Evolutionary conservation across 2,797 vertebrate genomes (phyloP), one percentile per base, ranked within the genome.

Genomic region (Chelon labrosus): DNA sequence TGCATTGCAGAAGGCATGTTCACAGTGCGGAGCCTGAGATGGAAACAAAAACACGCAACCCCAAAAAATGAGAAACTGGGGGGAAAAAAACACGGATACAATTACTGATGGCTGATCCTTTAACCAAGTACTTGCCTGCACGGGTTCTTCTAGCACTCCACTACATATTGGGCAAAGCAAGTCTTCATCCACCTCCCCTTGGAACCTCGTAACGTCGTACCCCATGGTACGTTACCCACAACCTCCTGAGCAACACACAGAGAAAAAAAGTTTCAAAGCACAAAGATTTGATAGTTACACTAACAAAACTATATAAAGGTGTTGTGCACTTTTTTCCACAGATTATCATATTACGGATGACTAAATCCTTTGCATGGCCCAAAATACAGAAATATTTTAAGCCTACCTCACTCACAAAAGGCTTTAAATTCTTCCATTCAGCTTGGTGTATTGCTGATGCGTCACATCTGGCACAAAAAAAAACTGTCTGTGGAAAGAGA

Each of bases 1-100:
- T 89, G 98, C 97, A 10, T 99, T 99, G 94, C 98, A 99, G 94
- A 99, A 99, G 73, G 98, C 98, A 93, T 99, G 98, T 86, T 99
- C 98, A 47, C 98, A 99, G 88, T 99, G 98, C 38, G 98, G 97
- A 47, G 98, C 98, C 98, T 99, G 80, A 55, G 35, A 83, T 2
- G 41, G 65, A 58, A 63, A 63, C 4, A 22, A 50, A 70, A 58
- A 63, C 17, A 51, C 2, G 3, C 22, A 22, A 42, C 4, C 25
- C 10, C 58, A 16, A 38, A 20, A 51, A 22, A 37, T 5, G 1
- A n/a, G 8, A 49, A 10, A 19, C 17, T 8, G 16, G 46, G 12
- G 12, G 2, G 2, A 41, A 41, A 65, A 55, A 60, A 38, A 62
- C 1, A 3, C 0, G 0, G 5, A 50, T 17, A 20, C 0, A 53